phyloP scores from a whole-genome alignment of 2,113 vertebrate species.

The Diglossa brunneiventris region DNA sequence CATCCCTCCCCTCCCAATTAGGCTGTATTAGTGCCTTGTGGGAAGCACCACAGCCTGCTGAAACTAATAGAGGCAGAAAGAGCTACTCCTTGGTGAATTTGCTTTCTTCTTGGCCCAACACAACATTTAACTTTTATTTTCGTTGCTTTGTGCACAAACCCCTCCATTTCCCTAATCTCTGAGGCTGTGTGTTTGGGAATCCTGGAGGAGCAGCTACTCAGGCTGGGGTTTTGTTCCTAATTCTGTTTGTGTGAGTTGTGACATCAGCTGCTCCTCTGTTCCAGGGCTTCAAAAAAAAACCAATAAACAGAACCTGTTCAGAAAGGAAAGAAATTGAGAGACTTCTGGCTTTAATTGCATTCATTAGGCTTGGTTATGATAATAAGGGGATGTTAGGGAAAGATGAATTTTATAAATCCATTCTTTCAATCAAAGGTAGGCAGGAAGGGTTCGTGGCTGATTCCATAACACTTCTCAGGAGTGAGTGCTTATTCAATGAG shows the following conservation, averaged over 20 bases:
- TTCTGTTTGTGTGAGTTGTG: neutral
- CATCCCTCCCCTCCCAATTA: neutral
- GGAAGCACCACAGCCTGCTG: neutral
- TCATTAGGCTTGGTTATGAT: conserved; percentile 51
- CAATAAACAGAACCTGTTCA: conserved; percentile 28
- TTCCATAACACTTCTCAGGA: neutral
- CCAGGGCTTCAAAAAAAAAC: neutral
- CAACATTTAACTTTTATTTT: neutral
- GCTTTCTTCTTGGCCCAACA: neutral
- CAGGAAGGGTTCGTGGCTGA: neutral
- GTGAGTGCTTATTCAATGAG: neutral
- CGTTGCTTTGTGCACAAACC: neutral
- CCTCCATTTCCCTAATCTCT: neutral
- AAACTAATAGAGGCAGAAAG: neutral
- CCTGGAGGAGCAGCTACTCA: neutral
- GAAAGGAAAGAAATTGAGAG: conserved; percentile 37
- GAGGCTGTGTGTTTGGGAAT: neutral
- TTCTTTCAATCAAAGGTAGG: neutral
- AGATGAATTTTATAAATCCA: neutral
- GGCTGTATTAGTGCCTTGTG: neutral
- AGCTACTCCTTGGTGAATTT: neutral
- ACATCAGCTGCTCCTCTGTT: neutral
- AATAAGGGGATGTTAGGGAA: conserved; percentile 47
- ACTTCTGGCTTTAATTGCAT: conserved; percentile 65
- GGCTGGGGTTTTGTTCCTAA: neutral